Percentiles rank a stretch among this genome's conserved stretches.
Evolutionary conservation across 2,113 vertebrate species (phyloP).

Genomic region (Nibea coibor): DNA sequence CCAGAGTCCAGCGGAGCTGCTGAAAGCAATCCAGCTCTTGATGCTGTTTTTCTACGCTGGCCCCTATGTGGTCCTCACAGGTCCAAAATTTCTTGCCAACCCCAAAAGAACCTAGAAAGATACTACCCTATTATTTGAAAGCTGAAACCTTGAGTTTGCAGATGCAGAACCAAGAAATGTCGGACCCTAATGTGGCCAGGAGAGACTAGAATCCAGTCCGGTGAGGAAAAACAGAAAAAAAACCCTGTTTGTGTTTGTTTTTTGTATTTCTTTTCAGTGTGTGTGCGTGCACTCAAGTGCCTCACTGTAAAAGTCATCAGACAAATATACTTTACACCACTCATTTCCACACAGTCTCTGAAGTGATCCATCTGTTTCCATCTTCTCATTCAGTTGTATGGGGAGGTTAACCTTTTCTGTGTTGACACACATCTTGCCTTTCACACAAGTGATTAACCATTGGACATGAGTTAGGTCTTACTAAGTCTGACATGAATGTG

Average conservation of each 20-base stretch:
- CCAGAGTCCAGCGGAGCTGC: too few relatives aligned
- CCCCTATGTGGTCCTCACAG: too few relatives aligned
- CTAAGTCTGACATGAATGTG: slow-evolving; percentile 40
- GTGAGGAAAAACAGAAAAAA: too few relatives aligned
- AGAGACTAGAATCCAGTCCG: too few relatives aligned
- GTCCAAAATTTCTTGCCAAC: too few relatives aligned
- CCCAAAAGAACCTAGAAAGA: too few relatives aligned
- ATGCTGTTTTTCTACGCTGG: too few relatives aligned
- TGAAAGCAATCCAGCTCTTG: too few relatives aligned
- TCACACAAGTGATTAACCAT: slow-evolving; percentile 40
- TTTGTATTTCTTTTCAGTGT: not conserved
- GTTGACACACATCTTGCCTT: slow-evolving; percentile 19
- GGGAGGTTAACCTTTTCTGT: slow-evolving; percentile 36
- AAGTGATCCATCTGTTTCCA: slow-evolving; percentile 18
- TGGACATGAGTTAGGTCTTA: slow-evolving; percentile 24
- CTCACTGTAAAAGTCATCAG: not conserved
- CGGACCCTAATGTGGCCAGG: too few relatives aligned
- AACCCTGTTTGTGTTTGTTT: not conserved
- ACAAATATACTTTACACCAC: not conserved
- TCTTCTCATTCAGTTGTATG: slow-evolving; percentile 4
- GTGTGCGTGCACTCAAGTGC: not conserved
- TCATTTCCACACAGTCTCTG: slow-evolving; percentile 11
- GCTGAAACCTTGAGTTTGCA: too few relatives aligned
- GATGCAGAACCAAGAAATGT: too few relatives aligned
- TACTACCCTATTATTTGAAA: too few relatives aligned